Base-by-base conservation (phyloP, 2,797 vertebrate genomes). In the Melanotaenia nigrans region DNA sequence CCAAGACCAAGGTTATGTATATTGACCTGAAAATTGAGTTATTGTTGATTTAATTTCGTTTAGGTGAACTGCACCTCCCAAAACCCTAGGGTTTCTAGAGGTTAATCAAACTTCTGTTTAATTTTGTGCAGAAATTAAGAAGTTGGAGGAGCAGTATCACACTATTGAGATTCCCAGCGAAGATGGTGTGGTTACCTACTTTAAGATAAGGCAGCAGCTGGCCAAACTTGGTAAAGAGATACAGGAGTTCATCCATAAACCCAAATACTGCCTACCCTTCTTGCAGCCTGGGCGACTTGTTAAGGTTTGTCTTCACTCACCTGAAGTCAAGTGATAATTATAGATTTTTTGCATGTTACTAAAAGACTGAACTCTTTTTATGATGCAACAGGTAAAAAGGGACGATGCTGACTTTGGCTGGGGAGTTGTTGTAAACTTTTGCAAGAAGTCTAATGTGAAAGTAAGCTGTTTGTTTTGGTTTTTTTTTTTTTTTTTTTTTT, bases 391-490 rank as follows among this genome's bases (percentile, higher is more conserved):
- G 98, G 97, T 99, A 2, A 97, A 97, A 86, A 98, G 96, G 22
- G 96, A 97, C 73, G 95, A 95, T 1, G 92, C 95, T 45, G 97
- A 99, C 92, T 99, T 98, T 62, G 97, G 97, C 83, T 99, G 98
- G 98, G 98, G 98, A 30, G 95, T 97, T 2, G 96, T 99, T 0
- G 95, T 99, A 13, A 99, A 99, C 92, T 99, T 99, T 82, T 96
- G 95, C 51, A 99, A 97, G 90, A 99, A 99, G 79, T 86, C 97
- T 0, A 99, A 99, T 35, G 95, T 96, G 57, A 99, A 99, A 95
- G 98, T 99, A 92, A 67, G 76, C 32, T 33, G 32, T 33, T 24
- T 40, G 6, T 25, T n/a, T 22, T 33, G 0, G 2, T 0, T 7
- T 32, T 20, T 61, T 24, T 1, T 5, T 0, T 7, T 1, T 6